These are phyloP conservation scores for Oreonectes daqikongensis DNA, from an alignment of 2,797 vertebrate species.

Conservation along the genomic window DNA sequence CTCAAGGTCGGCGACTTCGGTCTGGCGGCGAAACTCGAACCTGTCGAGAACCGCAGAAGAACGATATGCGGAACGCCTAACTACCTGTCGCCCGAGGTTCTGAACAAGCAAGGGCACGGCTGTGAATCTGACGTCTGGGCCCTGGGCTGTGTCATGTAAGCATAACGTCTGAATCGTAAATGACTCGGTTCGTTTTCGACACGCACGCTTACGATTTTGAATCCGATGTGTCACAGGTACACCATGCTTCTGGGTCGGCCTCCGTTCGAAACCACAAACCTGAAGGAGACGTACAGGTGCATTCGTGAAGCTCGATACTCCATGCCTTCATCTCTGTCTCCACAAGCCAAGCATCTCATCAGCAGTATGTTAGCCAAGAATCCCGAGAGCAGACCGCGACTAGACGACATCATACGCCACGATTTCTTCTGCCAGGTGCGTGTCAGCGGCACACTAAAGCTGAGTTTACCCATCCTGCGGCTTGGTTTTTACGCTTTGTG, in stretches of 20 bases:
- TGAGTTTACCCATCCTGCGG: neutral
- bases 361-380: slow-evolving; percentile 84
- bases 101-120: slow-evolving; percentile 88
- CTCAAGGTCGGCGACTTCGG: slow-evolving; percentile 89
- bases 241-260: slow-evolving; percentile 88
- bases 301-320: slow-evolving; percentile 85
- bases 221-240: slow-evolving; percentile 72
- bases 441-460: neutral
- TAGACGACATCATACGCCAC: slow-evolving; percentile 83
- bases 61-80: slow-evolving; percentile 90
- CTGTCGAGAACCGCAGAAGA: slow-evolving; percentile 82
- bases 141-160: slow-evolving; percentile 88
- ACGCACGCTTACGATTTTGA: neutral
- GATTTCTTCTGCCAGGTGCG: slow-evolving; percentile 85
- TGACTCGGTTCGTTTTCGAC: neutral
- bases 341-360: slow-evolving; percentile 84
- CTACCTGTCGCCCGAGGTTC: slow-evolving; percentile 89
- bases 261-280: slow-evolving; percentile 87
- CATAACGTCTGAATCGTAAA: neutral
- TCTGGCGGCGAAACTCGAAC: slow-evolving; percentile 85
- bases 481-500: neutral
- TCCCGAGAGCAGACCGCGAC: slow-evolving; percentile 80
- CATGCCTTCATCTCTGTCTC: slow-evolving; percentile 80
- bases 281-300: slow-evolving; percentile 87
- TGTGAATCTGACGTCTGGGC: slow-evolving; percentile 91